Percentiles rank a stretch among this genome's conserved stretches.
phyloP scores from a whole-genome alignment of 2,888 invertebrate genomes.

The Diachrysia chrysitis region DNA sequence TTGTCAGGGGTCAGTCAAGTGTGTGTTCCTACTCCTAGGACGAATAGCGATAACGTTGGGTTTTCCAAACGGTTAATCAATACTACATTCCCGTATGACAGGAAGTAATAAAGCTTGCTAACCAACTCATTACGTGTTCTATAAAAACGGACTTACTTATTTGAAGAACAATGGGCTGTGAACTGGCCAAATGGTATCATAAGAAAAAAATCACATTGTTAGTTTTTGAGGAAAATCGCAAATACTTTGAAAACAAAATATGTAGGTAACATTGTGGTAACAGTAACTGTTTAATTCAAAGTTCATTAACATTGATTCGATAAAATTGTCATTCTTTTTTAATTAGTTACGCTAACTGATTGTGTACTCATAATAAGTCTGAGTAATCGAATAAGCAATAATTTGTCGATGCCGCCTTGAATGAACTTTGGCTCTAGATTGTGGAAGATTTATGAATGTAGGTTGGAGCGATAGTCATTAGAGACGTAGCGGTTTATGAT shows the following conservation, averaged over 20 bases:
- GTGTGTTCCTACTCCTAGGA: neutral
- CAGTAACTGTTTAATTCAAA: slow-evolving; percentile 49
- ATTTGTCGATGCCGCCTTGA: slow-evolving; percentile 41
- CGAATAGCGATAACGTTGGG: neutral
- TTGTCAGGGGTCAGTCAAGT: neutral
- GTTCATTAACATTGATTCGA: slow-evolving; percentile 42
- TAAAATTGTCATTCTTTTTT: slow-evolving; percentile 33
- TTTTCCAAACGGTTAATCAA: slow-evolving; percentile 6
- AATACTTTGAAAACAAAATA: neutral
- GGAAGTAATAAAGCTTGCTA: slow-evolving; percentile 3
- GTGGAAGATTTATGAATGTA: slow-evolving; percentile 18
- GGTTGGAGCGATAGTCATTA: slow-evolving; percentile 5
- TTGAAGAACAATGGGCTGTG: neutral
- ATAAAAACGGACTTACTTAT: neutral
- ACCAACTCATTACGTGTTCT: neutral
- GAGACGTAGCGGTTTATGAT: neutral
- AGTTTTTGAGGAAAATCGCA: neutral
- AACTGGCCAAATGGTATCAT: neutral
- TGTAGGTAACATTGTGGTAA: slow-evolving; percentile 6
- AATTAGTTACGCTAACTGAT: slow-evolving; percentile 36
- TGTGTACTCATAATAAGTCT: slow-evolving; percentile 33
- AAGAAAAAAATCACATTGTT: neutral
- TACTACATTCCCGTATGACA: neutral
- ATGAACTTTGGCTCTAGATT: slow-evolving; percentile 35
- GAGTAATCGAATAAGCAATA: slow-evolving; percentile 28